Evolutionary conservation across 2,888 invertebrate genomes (phyloP), one percentile per base, ranked within the genome.

Genomic region (Craniophora ligustri): DNA sequence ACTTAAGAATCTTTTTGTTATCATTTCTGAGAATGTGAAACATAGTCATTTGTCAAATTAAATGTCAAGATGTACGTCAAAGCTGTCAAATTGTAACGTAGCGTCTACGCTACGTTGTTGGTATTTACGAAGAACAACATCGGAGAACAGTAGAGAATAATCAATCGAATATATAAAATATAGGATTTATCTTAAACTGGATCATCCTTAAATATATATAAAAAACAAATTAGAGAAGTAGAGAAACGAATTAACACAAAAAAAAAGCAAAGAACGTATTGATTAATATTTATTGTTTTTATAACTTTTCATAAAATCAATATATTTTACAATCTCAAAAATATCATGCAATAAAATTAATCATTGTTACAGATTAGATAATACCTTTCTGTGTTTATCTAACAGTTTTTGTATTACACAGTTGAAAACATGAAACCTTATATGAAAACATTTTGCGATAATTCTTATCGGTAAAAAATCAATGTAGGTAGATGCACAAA

Each of bases 301-400:
- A n/a, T n/a, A n/a, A n/a, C n/a, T n/a, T n/a, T n/a, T n/a, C n/a
- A n/a, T n/a, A n/a, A n/a, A n/a, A n/a, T n/a, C n/a, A n/a, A n/a
- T n/a, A n/a, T n/a, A n/a, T n/a, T n/a, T n/a, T n/a, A 5, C 1
- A 6, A 1, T 19, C 7, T 7, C 8, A 8, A 8, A 21, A 21
- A 1, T 21, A 2, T 8, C 1, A 2, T 10, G 11, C 15, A 1
- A 10, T 31, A 18, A 5, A n/a, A 4, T 13, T 56, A 63, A 57
- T 48, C 14, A 5, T 32, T 49, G 49, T 41, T 18, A 13, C 0
- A 57, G 65, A 61, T 64, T 30, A 61, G 49, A 57, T 64, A 64
- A n/a, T n/a, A 26, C 4, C 1, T 23, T 8, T 23, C 3, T 23
- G 3, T 23, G 10, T 23, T 23, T 23, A 23, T 23, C 23, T 23